A percentile compares a stretch with the other conserved stretches of the same genome.
Conservation (phyloP, 2,888 invertebrate genomes). For the Busseola fusca region DNA sequence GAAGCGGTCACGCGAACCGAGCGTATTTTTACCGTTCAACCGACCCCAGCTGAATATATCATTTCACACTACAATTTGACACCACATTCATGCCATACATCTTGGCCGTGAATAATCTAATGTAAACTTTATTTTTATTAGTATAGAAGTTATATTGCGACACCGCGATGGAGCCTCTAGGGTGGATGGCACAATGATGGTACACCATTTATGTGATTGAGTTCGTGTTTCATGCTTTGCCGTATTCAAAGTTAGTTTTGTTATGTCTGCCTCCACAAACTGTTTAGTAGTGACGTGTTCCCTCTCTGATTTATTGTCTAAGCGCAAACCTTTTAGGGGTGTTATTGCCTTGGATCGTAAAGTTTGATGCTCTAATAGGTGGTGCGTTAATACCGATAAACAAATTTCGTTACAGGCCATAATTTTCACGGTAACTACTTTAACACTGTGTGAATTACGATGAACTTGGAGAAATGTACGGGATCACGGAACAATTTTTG, state of each 20-base stretch:
- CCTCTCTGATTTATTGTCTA: conserved; percentile 74
- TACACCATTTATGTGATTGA: conserved; percentile 77
- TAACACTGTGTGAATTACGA: conserved; percentile 60
- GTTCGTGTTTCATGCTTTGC: conserved; percentile 73
- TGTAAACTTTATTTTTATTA: conserved; percentile 67
- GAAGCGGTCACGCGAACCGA: conserved; percentile 78
- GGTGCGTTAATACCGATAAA: conserved; percentile 74
- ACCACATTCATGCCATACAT: conserved; percentile 74
- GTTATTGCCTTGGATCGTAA: conserved; percentile 65
- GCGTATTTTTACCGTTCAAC: conserved; percentile 69
- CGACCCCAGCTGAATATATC: conserved; percentile 78
- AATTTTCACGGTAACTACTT: conserved; percentile 59
- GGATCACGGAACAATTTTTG: too few species aligned
- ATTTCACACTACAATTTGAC: conserved; percentile 85
- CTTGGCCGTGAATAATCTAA: conserved; percentile 57
- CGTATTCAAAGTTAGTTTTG: conserved; percentile 76
- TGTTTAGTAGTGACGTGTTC: conserved; percentile 66
- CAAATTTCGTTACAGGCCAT: conserved; percentile 62
- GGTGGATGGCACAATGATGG: conserved; percentile 71
- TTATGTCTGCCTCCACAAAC: conserved; percentile 77
- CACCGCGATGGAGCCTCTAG: conserved; percentile 34
- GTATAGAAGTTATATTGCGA: conserved; percentile 56
- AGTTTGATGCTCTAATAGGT: conserved; percentile 72
- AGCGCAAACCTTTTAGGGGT: conserved; percentile 66
- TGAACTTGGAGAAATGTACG: conserved; percentile 35